A percentile compares a stretch with the other conserved stretches of the same genome.
These are phyloP conservation scores for Solenopsis fugax DNA, from an alignment of 1,140 invertebrate genomes.

Conservation along the genomic window DNA sequence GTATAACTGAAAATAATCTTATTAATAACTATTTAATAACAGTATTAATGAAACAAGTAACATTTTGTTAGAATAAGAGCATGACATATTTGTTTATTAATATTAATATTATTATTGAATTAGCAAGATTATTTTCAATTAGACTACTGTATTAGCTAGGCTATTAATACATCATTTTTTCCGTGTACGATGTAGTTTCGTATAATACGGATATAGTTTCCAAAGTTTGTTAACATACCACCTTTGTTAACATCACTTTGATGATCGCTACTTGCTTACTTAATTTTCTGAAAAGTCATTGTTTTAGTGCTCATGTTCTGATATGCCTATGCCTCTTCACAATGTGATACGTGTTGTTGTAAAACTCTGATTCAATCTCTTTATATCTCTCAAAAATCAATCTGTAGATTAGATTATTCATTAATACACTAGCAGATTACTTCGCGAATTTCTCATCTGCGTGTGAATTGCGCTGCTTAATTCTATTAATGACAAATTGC, in stretches of 20 bases:
- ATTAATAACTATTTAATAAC: too few species aligned
- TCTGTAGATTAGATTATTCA: conserved; percentile 30
- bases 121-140: too few species aligned
- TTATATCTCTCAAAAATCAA: background rate
- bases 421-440: background rate
- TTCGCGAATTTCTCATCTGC: background rate
- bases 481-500: conserved; percentile 74
- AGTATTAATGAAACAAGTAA: too few species aligned
- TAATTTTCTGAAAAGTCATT: background rate
- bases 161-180: too few species aligned
- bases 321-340: background rate
- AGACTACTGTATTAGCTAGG: too few species aligned
- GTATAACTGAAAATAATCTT: too few species aligned
- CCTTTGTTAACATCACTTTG: background rate
- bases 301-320: background rate
- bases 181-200: too few species aligned
- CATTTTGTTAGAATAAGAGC: too few species aligned
- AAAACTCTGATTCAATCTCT: conserved; percentile 19
- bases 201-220: background rate
- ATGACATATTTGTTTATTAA: too few species aligned
- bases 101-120: too few species aligned
- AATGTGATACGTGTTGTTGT: background rate
- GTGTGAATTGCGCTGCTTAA: conserved; percentile 55
- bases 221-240: background rate
- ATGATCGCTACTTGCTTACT: background rate